Conservation (phyloP, 2,888 invertebrate genomes). For the Argyresthia goedartella region DNA sequence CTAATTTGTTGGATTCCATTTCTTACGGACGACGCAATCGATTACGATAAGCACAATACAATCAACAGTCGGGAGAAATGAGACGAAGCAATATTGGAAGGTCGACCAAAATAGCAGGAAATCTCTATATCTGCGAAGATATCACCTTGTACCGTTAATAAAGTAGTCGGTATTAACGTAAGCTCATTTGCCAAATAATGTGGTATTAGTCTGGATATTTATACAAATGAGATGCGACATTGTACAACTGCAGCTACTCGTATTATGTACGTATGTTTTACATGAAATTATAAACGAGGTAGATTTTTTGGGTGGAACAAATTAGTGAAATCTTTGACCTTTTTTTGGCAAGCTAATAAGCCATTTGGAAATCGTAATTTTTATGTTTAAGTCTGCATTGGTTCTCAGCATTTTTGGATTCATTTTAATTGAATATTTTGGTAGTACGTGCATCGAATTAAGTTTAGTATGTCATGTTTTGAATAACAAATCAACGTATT, state of each 20-base stretch:
- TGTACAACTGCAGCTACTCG: too few species aligned
- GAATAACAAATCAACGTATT: neutral
- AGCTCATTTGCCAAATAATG: constrained; percentile 20
- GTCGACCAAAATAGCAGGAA: neutral
- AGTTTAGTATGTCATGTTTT: neutral
- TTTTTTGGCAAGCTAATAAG: too few species aligned
- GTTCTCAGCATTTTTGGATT: too few species aligned
- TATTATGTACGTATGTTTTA: too few species aligned
- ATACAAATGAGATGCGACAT: constrained; percentile 23
- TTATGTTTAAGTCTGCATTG: too few species aligned
- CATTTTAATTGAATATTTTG: too few species aligned
- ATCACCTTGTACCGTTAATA: constrained; percentile 18
- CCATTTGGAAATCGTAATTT: too few species aligned
- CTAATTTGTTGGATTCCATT: constrained; percentile 2
- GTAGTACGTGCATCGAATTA: too few species aligned
- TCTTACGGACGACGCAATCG: neutral
- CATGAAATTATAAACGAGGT: too few species aligned
- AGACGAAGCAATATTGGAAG: neutral
- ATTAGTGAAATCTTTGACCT: too few species aligned
- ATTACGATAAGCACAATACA: neutral
- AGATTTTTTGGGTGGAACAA: too few species aligned
- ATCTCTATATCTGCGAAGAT: neutral
- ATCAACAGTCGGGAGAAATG: neutral
- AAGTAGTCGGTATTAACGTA: constrained; percentile 18
- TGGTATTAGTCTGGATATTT: constrained; percentile 30